Evolutionary conservation across 2,113 vertebrate genomes (phyloP).

Genomic region (Stictonetta naevosa): DNA sequence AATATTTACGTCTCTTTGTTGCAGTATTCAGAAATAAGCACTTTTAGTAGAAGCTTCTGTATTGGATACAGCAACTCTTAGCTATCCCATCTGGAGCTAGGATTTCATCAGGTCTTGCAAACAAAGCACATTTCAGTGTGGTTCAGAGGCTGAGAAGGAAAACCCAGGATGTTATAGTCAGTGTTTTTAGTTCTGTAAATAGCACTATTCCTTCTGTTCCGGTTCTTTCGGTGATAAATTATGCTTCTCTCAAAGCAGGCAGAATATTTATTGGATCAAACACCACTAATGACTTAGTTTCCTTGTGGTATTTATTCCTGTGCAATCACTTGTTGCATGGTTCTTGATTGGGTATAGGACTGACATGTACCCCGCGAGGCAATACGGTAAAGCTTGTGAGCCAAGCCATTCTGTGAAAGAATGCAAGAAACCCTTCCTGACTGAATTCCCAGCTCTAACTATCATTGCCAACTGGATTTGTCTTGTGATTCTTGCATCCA

Average conservation of each 20-base stretch:
- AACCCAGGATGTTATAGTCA: neutral
- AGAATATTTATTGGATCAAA: neutral
- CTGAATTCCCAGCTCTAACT: neutral
- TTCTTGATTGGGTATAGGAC: neutral
- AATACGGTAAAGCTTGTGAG: neutral
- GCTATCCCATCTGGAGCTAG: neutral
- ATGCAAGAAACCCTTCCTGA: neutral
- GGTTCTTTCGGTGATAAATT: neutral
- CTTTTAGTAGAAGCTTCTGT: neutral
- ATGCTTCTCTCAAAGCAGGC: neutral
- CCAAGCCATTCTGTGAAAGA: neutral
- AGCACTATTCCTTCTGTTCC: neutral
- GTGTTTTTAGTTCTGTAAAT: neutral
- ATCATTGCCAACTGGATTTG: neutral
- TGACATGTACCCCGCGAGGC: fast-evolving
- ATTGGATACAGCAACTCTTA: fast-evolving
- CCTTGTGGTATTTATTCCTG: neutral
- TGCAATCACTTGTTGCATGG: fast-evolving
- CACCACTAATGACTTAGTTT: neutral
- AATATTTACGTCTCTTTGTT: neutral
- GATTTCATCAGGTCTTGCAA: neutral
- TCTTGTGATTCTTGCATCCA: neutral
- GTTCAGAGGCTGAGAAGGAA: neutral
- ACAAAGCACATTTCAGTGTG: neutral
- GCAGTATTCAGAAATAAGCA: neutral